Base-by-base conservation (phyloP, 2,797 vertebrate species). In the Halcyon chelicuti region DNA sequence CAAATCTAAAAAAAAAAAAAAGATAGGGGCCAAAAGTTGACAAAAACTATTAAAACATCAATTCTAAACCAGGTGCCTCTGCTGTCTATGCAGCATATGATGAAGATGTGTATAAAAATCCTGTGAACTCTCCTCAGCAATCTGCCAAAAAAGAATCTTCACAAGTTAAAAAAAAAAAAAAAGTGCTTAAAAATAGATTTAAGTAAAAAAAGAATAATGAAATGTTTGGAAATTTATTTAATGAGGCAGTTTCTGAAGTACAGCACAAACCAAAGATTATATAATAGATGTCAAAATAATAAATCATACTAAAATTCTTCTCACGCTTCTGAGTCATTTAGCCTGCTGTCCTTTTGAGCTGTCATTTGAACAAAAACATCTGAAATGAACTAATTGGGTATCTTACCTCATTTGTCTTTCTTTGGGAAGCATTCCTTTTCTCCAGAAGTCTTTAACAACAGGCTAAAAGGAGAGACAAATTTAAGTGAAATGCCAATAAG, bases 341-440 rank as follows among this genome's bases (percentile, higher is more conserved):
- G 33, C 78, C 79, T 90, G 75, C 61, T 93, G 95, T 91, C 96
- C 87, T 94, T 96, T 94, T 46, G 57, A 94, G 90, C 73, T 94
- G 93, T 95, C 93, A 93, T 23, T 95, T 88, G 81, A 94, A 97
- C 90, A 96, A 96, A 95, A 94, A 85, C 78, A 88, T 54, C 54
- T 88, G 68, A 95, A 95, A 93, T 83, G 29, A 80, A 78, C 85
- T 80, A 75, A 88, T 94, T 77, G 94, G 46, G 68, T 95, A 83
- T 39, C 68, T 83, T 93, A 83, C 79, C 61, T 93, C 65, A 86
- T 90, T 84, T 88, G 33, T 91, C 94, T 94, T 86, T 92, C 71
- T 93, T 91, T 6, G 14, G 78, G 61, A 94, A 86, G 2, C 40
- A 65, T 51, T 90, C 26, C 22, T 83, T 94, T 94, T 62, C 40